phyloP scores from a whole-genome alignment of 2,888 invertebrate genomes.

The Drosophila rellima region DNA sequence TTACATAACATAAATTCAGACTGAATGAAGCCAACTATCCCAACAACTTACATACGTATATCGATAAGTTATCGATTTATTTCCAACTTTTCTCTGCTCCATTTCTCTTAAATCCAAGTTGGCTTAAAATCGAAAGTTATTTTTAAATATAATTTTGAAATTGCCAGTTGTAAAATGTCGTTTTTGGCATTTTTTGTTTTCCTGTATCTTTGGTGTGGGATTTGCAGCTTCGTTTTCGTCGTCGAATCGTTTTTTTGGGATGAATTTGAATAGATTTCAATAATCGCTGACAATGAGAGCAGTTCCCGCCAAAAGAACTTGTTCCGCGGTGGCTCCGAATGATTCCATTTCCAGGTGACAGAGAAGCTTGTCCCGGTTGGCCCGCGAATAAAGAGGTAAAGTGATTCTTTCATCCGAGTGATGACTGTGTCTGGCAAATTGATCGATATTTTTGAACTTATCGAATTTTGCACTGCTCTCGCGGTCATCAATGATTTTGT shows the following conservation, averaged over 20 bases:
- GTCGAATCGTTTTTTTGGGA: constrained; percentile 33
- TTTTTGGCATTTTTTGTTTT: neutral
- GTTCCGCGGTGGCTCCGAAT: constrained; percentile 64
- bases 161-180: constrained; percentile 15
- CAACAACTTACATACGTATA: too few relatives aligned
- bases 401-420: constrained; percentile 20
- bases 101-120: neutral
- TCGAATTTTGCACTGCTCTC: constrained; percentile 13
- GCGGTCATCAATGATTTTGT: constrained; percentile 30
- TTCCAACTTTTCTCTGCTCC: neutral
- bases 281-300: constrained; percentile 83
- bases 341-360: constrained; percentile 80
- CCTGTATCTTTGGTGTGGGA: constrained; percentile 11
- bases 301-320: constrained; percentile 83
- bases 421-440: constrained; percentile 50
- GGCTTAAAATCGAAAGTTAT: neutral
- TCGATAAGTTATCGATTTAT: too few relatives aligned
- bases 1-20: too few relatives aligned
- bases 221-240: constrained; percentile 15
- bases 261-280: constrained; percentile 46
- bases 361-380: constrained; percentile 78
- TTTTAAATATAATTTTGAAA: neutral
- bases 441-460: constrained; percentile 42
- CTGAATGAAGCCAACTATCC: too few relatives aligned
- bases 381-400: constrained; percentile 83